Evolutionary conservation across 2,113 vertebrate species (phyloP).

Genomic region (Brachirus orientalis): DNA sequence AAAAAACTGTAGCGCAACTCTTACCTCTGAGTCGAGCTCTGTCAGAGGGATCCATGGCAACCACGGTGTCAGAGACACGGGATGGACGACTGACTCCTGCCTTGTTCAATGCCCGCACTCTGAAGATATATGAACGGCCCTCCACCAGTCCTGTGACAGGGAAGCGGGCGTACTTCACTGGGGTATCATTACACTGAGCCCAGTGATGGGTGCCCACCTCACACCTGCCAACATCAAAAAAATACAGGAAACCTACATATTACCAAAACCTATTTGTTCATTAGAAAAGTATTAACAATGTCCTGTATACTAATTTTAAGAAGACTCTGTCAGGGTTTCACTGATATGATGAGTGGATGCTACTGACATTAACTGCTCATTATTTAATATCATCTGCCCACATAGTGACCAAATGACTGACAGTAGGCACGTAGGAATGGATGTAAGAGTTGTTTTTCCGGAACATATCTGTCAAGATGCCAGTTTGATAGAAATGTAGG

Average conservation of each 20-base stretch:
- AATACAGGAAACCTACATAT: not conserved
- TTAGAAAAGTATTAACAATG: too few relatives aligned
- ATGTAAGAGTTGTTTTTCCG: not conserved
- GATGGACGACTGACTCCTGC: slow-evolving; percentile 89
- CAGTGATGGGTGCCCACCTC: slow-evolving; percentile 93
- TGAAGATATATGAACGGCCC: slow-evolving; percentile 93
- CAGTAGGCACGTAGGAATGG: not conserved
- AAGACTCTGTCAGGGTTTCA: not conserved
- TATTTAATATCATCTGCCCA: not conserved
- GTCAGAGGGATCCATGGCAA: slow-evolving; percentile 93
- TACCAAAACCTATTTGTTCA: not conserved
- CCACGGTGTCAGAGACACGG: slow-evolving; percentile 89
- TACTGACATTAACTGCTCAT: not conserved
- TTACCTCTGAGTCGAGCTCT: slow-evolving; percentile 90
- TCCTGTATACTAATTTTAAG: not conserved
- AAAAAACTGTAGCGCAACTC: not conserved
- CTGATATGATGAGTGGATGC: not conserved
- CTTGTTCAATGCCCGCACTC: slow-evolving; percentile 92
- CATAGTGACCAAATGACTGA: not conserved
- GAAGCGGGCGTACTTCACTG: slow-evolving; percentile 96
- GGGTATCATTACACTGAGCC: slow-evolving; percentile 95
- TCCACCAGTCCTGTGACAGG: slow-evolving; percentile 96
- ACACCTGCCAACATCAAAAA: slow-evolving; percentile 82
- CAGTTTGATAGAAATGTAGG: not conserved
- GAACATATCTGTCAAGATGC: not conserved